A percentile compares a stretch with the other conserved stretches of the same genome.
Conservation (phyloP, 2,113 vertebrate genomes). For the Candoia aspera region DNA sequence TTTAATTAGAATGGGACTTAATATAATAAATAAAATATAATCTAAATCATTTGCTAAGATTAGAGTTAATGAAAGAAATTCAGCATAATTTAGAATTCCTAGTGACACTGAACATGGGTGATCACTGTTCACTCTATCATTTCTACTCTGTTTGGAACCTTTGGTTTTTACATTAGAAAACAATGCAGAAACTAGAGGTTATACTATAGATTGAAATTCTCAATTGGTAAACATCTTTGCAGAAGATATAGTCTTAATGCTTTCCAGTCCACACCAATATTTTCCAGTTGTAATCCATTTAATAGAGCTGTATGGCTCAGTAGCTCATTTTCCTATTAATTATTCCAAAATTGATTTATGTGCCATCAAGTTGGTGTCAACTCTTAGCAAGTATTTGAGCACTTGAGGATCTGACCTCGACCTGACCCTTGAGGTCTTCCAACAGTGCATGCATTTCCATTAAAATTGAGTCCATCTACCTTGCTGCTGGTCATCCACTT, state of each 20-base stretch:
- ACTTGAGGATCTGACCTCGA: neutral
- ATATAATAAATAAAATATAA: neutral
- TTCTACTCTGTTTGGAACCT: neutral
- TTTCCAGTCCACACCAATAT: no score
- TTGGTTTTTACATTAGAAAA: neutral
- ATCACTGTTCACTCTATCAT: neutral
- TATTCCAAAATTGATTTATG: neutral
- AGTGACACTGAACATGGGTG: neutral
- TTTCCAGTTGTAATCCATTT: neutral
- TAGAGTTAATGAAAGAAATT: neutral
- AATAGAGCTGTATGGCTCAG: neutral
- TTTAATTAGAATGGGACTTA: neutral
- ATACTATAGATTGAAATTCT: neutral
- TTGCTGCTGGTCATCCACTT: neutral
- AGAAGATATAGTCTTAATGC: neutral
- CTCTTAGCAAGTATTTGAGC: neutral
- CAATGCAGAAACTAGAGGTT: neutral
- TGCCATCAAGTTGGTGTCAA: neutral
- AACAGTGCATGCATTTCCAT: neutral
- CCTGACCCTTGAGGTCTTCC: neutral
- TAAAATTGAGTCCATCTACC: neutral
- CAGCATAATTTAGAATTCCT: neutral
- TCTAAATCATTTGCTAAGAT: neutral
- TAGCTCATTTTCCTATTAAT: neutral
- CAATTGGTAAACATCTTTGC: neutral